Evolutionary conservation across 2,888 invertebrate species (phyloP).

Genomic region (Biston stratarius): DNA sequence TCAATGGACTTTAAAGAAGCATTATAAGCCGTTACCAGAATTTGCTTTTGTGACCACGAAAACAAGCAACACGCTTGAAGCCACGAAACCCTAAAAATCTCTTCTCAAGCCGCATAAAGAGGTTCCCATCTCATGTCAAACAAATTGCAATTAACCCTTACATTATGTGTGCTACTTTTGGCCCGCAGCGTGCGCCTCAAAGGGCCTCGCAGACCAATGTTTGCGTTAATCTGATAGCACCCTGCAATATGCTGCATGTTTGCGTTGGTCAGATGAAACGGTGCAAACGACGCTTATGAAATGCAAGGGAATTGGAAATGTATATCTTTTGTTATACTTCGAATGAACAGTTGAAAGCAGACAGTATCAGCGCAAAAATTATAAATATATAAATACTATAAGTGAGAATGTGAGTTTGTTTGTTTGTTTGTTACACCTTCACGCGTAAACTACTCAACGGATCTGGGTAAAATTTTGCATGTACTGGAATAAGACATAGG

Average conservation of each 20-base stretch:
- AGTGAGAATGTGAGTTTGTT: no score
- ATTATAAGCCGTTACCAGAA: neutral
- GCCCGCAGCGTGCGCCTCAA: slow-evolving; percentile 51
- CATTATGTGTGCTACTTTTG: slow-evolving; percentile 52
- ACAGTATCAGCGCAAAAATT: neutral
- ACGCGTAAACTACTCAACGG: no score
- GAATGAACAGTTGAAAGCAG: slow-evolving; percentile 14
- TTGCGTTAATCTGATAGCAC: slow-evolving; percentile 78
- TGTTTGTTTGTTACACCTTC: no score
- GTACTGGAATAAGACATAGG: no score
- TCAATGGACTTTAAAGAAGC: neutral
- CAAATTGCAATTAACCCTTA: slow-evolving; percentile 73
- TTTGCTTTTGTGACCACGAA: slow-evolving; percentile 3
- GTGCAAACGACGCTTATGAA: slow-evolving; percentile 58
- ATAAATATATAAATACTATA: no score
- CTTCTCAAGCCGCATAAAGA: slow-evolving; percentile 52
- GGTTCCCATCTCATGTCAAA: slow-evolving; percentile 55
- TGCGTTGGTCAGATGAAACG: slow-evolving; percentile 46
- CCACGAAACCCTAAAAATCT: slow-evolving; percentile 10
- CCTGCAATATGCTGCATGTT: slow-evolving; percentile 76
- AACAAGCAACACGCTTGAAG: slow-evolving; percentile 17
- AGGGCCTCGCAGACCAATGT: slow-evolving; percentile 59
- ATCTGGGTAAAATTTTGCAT: no score
- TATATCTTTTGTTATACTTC: slow-evolving; percentile 10
- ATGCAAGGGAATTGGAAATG: slow-evolving; percentile 34